Percentiles rank a stretch among this genome's conserved stretches.
These are phyloP conservation scores for Epinotia brunnichana DNA, from an alignment of 2,888 invertebrate species.

Conservation along the genomic window DNA sequence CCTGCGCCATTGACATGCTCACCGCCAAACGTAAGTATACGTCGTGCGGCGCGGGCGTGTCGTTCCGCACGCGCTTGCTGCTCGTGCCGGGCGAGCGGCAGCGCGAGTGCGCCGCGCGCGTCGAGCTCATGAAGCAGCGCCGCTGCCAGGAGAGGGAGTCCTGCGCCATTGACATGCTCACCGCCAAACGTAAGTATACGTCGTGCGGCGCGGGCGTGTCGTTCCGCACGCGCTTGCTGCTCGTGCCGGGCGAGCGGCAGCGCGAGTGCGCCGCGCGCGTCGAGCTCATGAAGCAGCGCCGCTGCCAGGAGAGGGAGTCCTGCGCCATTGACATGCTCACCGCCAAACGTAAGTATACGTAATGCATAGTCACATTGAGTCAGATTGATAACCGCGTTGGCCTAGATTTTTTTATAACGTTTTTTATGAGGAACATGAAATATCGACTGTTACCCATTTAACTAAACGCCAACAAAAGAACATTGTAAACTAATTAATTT, in stretches of 20 bases:
- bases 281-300: slow-evolving; percentile 89
- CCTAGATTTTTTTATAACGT: too few relatives aligned
- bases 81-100: slow-evolving; percentile 86
- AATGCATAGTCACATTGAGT: too few relatives aligned
- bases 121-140: slow-evolving; percentile 90
- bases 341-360: slow-evolving; percentile 86
- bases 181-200: slow-evolving; percentile 87
- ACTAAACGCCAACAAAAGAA: too few relatives aligned
- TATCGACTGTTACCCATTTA: too few relatives aligned
- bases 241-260: slow-evolving; percentile 86
- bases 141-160: slow-evolving; percentile 87
- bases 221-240: slow-evolving; percentile 87
- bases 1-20: too few relatives aligned
- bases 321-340: slow-evolving; percentile 89
- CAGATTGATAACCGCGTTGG: too few relatives aligned
- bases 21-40: too few relatives aligned
- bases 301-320: slow-evolving; percentile 86
- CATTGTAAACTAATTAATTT: too few relatives aligned
- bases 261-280: slow-evolving; percentile 86
- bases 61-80: slow-evolving; percentile 87
- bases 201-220: slow-evolving; percentile 91
- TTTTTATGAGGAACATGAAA: too few relatives aligned
- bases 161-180: slow-evolving; percentile 88
- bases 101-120: slow-evolving; percentile 85
- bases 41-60: slow-evolving; percentile 92